phyloP scores from a whole-genome alignment of 2,888 invertebrate species.

The Lasioglossum figueresi region DNA sequence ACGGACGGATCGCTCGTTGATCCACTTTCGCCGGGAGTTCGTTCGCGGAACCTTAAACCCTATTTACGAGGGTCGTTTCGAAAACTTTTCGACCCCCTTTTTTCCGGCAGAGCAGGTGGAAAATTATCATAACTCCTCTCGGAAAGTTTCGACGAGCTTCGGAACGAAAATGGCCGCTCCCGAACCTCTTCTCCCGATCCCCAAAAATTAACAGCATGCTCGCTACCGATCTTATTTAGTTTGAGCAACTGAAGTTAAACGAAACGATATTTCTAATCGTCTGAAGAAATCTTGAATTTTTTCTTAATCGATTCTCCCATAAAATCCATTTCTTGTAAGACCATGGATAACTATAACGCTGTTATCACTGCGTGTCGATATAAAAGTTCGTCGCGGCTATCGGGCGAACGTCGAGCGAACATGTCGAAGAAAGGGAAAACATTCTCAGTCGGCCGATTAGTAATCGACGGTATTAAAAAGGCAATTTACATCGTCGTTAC shows the following conservation, averaged over 20 bases:
- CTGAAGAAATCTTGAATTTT: too few relatives aligned
- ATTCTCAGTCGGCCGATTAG: not conserved
- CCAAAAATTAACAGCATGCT: not conserved
- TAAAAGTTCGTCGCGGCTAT: not conserved
- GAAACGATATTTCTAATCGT: not conserved
- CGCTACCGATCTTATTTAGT: not conserved
- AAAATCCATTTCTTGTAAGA: not conserved
- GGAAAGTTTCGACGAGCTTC: not conserved
- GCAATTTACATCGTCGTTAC: conserved; percentile 15
- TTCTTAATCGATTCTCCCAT: not conserved
- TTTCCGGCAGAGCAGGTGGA: conserved; percentile 4
- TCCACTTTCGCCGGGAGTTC: conserved; percentile 22
- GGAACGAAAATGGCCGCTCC: not conserved
- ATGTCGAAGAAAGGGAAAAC: not conserved
- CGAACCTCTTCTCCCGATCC: not conserved
- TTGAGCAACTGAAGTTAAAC: not conserved
- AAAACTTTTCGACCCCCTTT: not conserved
- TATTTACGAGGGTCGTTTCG: conserved; percentile 26
- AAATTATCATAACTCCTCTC: conserved; percentile 4
- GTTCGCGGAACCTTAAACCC: conserved; percentile 31
- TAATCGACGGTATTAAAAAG: conserved; percentile 15
- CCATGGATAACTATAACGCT: not conserved
- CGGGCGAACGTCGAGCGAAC: not conserved
- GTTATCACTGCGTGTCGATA: not conserved
- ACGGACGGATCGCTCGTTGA: not conserved